Conservation (phyloP, 2,888 invertebrate species). For the Alsophila aescularia region DNA sequence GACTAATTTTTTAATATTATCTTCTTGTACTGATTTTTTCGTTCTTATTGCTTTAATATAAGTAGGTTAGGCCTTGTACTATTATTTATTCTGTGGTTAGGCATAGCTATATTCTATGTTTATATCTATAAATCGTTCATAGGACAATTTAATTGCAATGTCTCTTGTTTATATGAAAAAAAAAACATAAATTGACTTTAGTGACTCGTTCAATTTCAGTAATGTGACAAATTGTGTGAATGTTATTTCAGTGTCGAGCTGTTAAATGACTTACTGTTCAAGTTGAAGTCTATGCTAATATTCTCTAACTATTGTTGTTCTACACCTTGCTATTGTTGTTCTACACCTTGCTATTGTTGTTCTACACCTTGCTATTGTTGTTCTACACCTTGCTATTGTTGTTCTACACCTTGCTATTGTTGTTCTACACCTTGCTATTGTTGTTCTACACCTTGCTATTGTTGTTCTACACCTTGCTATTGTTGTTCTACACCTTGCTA, state of each 20-base stretch:
- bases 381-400: not conserved
- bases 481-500: not conserved
- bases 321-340: not conserved
- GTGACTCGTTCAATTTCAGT: slow-evolving; percentile 8
- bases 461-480: not conserved
- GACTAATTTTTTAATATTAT: too few species aligned
- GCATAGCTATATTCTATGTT: too few species aligned
- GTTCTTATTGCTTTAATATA: too few species aligned
- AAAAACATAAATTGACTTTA: not conserved
- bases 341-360: not conserved
- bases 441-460: not conserved
- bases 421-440: not conserved
- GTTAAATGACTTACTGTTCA: not conserved
- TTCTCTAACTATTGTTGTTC: not conserved
- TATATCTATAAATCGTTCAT: slow-evolving; percentile 2
- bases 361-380: not conserved
- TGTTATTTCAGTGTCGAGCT: not conserved
- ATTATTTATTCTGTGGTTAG: too few species aligned
- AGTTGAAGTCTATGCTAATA: not conserved
- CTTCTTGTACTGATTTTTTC: too few species aligned
- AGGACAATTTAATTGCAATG: slow-evolving; percentile 6
- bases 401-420: not conserved
- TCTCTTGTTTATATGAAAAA: not conserved
- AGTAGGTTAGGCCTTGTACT: too few species aligned
- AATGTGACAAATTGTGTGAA: slow-evolving; percentile 1